Evolutionary conservation across 2,113 vertebrate genomes (phyloP).

Genomic region (Elaphurus davidianus): DNA sequence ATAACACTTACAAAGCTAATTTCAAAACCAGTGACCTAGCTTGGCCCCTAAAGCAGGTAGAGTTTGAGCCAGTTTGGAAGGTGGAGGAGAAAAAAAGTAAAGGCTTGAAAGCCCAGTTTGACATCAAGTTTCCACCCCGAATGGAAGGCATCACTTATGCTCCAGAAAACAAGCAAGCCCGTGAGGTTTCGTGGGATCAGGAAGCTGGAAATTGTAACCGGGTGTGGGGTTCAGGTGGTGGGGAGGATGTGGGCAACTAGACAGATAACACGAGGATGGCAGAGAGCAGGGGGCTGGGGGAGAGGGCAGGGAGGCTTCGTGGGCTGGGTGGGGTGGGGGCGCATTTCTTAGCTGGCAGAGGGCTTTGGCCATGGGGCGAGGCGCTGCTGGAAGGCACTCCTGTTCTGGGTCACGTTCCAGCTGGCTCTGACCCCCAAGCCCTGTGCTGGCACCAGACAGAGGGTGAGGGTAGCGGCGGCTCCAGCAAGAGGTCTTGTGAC

Average conservation of each 20-base stretch:
- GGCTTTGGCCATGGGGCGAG: rapidly evolving
- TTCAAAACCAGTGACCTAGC: not conserved
- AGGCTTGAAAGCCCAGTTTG: not conserved
- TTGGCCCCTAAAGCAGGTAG: not conserved
- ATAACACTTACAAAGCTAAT: not conserved
- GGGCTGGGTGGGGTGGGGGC: too few relatives aligned
- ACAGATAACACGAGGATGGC: rapidly evolving
- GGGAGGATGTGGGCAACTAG: not conserved
- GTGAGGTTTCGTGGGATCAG: rapidly evolving
- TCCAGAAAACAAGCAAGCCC: not conserved
- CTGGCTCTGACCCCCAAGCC: not conserved
- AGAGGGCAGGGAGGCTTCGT: not conserved
- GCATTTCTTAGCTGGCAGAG: not conserved
- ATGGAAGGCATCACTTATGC: rapidly evolving
- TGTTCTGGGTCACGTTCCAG: not conserved
- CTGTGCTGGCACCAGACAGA: not conserved
- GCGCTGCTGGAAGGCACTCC: not conserved
- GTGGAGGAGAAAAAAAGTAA: not conserved
- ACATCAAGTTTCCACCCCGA: rapidly evolving
- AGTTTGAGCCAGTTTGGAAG: not conserved
- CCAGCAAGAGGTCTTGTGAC: too few relatives aligned
- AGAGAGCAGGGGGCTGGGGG: rapidly evolving
- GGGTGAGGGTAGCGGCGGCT: too few relatives aligned
- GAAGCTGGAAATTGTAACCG: not conserved
- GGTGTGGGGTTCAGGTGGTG: not conserved